Base-by-base conservation (phyloP, 2,113 vertebrate species). In the Bostrychus sinensis region DNA sequence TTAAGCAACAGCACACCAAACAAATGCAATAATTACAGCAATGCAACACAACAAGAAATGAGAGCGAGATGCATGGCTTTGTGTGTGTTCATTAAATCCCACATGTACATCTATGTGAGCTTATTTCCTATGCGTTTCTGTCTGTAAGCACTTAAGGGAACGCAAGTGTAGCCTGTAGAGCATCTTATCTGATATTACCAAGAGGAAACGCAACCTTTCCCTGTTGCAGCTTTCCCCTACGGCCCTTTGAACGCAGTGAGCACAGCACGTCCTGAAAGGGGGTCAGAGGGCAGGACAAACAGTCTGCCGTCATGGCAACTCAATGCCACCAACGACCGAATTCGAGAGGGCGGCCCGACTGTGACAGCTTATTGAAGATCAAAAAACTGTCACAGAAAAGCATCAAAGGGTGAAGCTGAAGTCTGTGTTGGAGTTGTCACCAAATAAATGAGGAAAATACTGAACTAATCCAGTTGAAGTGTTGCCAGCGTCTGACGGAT, bases 251-350 rank as follows among this genome's bases (percentile, higher is more conserved):
- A 80, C 81, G 69, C 45, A 80, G 77, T 75, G 78, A 86, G 82
- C 77, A 72, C 89, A 84, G 83, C 79, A 45, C 72, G 79, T 85
- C 73, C 78, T 82, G 70, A 82, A 81, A 81, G 23, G 57, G 80
- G 88, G 89, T 86, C 84, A 89, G 74, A 86, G 88, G 83, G 75
- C 86, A 89, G 78, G 69, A 75, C 76, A 87, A 84, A 87, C 78
- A 80, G 87, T 91, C 88, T 89, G 84, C 68, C 71, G 87, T 89
- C 86, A 89, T 88, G 81, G 86, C 83, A 89, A 89, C 86, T 59
- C 72, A 66, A 84, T 82, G 82, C 83, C 81, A 86, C 72, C 63
- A 16, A 66, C 50, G 55, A 62, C 67, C 76, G 67, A 62, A 77
- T 64, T 63, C 25, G 36, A 66, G 67, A 17, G 63, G 54, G 70